Evolutionary conservation across 2,888 invertebrate genomes (phyloP), one percentile per base, ranked within the genome.

Genomic region (Pteria penguin): DNA sequence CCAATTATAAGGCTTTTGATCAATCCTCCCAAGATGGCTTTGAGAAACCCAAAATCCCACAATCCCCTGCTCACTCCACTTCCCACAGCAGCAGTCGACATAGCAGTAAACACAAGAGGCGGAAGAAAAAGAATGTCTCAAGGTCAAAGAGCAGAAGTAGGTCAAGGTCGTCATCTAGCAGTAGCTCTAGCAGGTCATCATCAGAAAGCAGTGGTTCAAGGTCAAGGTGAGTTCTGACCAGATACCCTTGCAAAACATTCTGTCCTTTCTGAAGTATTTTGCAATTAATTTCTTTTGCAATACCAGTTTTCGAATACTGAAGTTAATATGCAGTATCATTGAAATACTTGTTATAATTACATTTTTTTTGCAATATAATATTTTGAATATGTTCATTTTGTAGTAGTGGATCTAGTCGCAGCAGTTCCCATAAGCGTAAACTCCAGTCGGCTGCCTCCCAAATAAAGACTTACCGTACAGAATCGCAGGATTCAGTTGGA

Each of bases 121-220:
- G 81, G 62, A 75, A 77, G 72, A 80, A 78, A 54, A 65, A 71
- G 54, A 79, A 80, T 24, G 76, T 80, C 66, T 82, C 83, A 1
- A 74, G 70, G 61, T 86, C 86, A 70, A 80, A 76, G 27, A 82
- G 82, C 71, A 74, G 84, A 45, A 86, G 85, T 5, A 81, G 87
- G 73, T 90, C 91, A 29, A 82, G 88, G 58, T 91, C 91, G 2
- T 86, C 88, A 60, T 90, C 90, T 14, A 85, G 84, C 72, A 88
- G 88, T 70, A 90, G 91, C 76, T 84, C 89, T 60, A 91, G 91
- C 81, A 88, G 91, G 26, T 88, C 88, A 14, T 84, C 86, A 22
- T 86, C 87, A 55, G 90, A 90, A 73, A 92, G 92, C 81, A 92
- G 92, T 87, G 88, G 90, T 63, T 87, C 87, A 76, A 92, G 92